phyloP scores from a whole-genome alignment of 2,797 vertebrate species.

The Cuculus canorus region DNA sequence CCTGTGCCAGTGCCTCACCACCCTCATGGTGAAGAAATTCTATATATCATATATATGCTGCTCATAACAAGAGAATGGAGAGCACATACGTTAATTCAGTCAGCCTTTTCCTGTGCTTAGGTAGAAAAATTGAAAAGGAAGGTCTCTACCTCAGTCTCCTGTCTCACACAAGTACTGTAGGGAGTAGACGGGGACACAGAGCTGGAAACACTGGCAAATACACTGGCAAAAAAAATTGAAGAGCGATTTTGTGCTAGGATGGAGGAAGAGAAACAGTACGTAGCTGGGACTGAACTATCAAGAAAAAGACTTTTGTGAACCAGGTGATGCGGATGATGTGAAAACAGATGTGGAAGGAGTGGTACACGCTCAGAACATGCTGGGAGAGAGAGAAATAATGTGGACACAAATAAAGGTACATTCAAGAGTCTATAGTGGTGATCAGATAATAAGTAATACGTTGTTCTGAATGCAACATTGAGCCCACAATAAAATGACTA shows the following conservation, averaged over 20 bases:
- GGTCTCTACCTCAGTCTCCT: not conserved
- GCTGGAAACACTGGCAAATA: not conserved
- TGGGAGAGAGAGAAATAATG: not conserved
- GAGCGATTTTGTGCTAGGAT: not conserved
- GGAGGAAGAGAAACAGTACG: not conserved
- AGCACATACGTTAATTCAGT: not conserved
- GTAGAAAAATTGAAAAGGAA: not conserved
- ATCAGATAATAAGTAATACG: not conserved
- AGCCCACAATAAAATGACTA: not conserved
- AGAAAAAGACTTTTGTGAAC: not conserved
- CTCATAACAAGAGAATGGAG: not conserved
- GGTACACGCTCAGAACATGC: not conserved
- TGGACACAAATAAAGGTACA: not conserved
- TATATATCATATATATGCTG: not conserved
- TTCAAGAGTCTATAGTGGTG: not conserved
- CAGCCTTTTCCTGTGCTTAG: not conserved
- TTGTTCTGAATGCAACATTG: fast-evolving
- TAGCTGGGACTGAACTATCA: not conserved
- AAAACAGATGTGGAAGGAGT: not conserved
- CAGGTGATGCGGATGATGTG: not conserved
- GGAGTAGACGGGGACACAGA: not conserved
- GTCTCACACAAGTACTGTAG: not conserved
- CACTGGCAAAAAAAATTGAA: not conserved
- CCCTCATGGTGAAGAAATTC: too few species aligned
- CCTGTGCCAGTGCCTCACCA: too few species aligned